phyloP scores from a whole-genome alignment of 1,140 invertebrate species.

The Dinoponera quadriceps region DNA sequence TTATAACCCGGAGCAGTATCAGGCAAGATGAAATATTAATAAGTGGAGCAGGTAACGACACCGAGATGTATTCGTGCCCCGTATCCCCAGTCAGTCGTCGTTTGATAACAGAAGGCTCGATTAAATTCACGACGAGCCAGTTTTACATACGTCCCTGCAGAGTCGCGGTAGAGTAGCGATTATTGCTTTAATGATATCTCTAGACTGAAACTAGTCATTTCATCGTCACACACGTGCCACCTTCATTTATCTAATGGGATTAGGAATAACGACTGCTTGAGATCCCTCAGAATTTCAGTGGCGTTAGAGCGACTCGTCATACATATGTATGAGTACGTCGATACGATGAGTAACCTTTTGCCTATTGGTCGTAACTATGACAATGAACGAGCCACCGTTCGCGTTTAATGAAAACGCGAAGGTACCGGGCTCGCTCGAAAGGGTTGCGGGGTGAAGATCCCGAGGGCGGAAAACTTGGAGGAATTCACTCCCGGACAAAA shows the following conservation, averaged over 20 bases:
- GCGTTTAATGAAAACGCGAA: too few relatives aligned
- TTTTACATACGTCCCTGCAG: background rate
- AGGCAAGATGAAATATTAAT: slow-evolving; percentile 41
- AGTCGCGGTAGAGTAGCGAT: background rate
- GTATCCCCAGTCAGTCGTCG: background rate
- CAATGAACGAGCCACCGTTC: too few relatives aligned
- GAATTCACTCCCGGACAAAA: too few relatives aligned
- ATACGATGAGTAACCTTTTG: too few relatives aligned
- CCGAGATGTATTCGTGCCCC: background rate
- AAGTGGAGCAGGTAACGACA: slow-evolving; percentile 15
- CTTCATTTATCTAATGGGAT: slow-evolving; percentile 1
- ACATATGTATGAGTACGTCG: too few relatives aligned
- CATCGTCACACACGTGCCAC: background rate
- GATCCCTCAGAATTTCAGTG: background rate
- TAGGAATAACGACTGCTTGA: background rate
- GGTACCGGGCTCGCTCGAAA: too few relatives aligned
- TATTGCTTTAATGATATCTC: background rate
- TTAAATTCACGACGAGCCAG: background rate
- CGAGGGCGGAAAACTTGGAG: too few relatives aligned
- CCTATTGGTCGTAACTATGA: too few relatives aligned
- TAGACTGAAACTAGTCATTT: background rate
- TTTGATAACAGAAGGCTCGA: slow-evolving; percentile 1
- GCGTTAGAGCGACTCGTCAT: too few relatives aligned
- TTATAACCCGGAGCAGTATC: slow-evolving; percentile 11
- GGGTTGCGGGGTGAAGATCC: too few relatives aligned